Evolutionary conservation across 2,797 vertebrate species (phyloP), one percentile per base, ranked within the genome.

Genomic region (Threskiornis aethiopicus): DNA sequence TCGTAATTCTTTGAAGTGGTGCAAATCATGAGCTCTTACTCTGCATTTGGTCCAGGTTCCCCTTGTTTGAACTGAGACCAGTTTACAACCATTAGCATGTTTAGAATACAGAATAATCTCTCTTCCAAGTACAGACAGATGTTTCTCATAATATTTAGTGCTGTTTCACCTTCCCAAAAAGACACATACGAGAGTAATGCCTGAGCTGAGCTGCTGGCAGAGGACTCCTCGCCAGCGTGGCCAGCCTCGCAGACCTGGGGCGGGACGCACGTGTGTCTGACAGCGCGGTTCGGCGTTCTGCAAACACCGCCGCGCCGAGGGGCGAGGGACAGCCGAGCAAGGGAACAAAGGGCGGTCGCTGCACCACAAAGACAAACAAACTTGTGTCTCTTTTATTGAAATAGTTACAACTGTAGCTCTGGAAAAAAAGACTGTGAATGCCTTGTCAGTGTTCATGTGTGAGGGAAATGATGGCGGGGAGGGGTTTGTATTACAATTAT

Each of bases 311-410:
- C 17, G 11, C 5, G 37, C 37, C 37, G 37, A 4, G 22, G 15
- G 24, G 18, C 25, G 51, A 66, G 20, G 28, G 41, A 29, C 26
- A 21, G 2, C 14, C 25, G 42, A 90, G 22, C 62, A 55, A 79
- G 39, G 62, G 58, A 81, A 69, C 15, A 51, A 66, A 37, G 54
- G 16, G 31, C 5, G 15, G 29, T 37, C 14, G 6, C n/a, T 11
- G 20, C 44, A 61, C 37, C 67, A 59, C 71, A 18, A 2, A 1
- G 13, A 77, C 75, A 92, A 89, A 94, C 65, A 33, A 72, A 86
- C 37, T 18, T 9, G 18, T 83, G 87, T 83, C 84, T 72, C 52
- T 84, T 97, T 98, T 97, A 98, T 97, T 98, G 80, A 94, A 94
- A 93, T 92, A 97, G 87, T 92, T 96, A 97, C 94, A 97, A 80